Evolutionary conservation across 2,113 vertebrate genomes (phyloP).

Genomic region (Eudyptes chrysolophus): DNA sequence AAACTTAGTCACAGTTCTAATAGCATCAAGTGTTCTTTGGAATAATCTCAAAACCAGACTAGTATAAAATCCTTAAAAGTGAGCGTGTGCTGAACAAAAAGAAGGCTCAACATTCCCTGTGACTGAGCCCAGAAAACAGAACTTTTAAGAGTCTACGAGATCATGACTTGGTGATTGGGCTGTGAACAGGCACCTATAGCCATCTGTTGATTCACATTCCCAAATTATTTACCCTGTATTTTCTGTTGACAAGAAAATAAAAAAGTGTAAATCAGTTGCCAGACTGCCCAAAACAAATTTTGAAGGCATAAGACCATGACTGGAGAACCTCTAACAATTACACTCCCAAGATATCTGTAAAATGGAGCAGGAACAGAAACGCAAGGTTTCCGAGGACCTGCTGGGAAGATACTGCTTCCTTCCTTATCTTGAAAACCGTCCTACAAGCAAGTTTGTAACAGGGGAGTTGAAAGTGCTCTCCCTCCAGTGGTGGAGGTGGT

Average conservation of each 20-base stretch:
- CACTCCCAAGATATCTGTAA: background rate
- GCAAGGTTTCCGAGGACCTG: background rate
- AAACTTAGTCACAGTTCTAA: background rate
- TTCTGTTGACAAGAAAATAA: background rate
- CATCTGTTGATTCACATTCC: background rate
- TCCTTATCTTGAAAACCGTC: background rate
- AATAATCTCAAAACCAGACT: background rate
- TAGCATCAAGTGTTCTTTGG: background rate
- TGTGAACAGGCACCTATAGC: background rate
- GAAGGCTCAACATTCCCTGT: background rate
- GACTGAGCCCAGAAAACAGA: background rate
- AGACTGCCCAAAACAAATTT: background rate
- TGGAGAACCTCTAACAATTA: background rate
- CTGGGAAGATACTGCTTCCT: background rate
- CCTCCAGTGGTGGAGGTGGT: background rate
- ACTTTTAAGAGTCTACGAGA: background rate
- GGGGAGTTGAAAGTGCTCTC: background rate
- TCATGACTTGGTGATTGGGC: background rate
- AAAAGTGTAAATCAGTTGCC: background rate
- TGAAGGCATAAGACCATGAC: background rate
- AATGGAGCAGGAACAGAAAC: background rate
- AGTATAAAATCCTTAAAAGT: background rate
- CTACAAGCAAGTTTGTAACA: background rate
- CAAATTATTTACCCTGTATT: background rate
- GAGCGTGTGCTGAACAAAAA: background rate